Conservation (phyloP, 2,888 invertebrate species). For the Pollenia labialis region DNA sequence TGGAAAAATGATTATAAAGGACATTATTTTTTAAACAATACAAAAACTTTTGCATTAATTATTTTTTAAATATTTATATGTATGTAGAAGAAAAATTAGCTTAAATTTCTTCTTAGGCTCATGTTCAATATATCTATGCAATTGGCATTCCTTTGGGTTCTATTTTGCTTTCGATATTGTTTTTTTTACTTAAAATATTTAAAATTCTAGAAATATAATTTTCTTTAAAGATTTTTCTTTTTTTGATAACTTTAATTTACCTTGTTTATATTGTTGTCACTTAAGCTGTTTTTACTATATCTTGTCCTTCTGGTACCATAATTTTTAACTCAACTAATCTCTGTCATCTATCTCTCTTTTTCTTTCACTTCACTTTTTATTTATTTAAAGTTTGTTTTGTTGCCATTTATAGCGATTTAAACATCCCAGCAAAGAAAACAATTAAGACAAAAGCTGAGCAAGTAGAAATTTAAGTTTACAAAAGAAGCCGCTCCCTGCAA, state of each 20-base stretch:
- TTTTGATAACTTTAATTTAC: constrained; percentile 13
- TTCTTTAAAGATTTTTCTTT: not conserved
- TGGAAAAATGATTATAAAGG: too few relatives aligned
- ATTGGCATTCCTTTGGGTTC: too few relatives aligned
- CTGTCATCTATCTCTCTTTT: constrained; percentile 42
- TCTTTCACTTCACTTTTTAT: constrained; percentile 58
- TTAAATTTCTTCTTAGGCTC: too few relatives aligned
- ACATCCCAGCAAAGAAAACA: constrained; percentile 22
- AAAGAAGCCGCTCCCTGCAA: too few relatives aligned
- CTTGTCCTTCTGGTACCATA: constrained; percentile 65
- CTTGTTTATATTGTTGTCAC: constrained; percentile 42
- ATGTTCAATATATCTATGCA: too few relatives aligned
- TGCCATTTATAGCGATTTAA: not conserved
- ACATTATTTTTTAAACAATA: too few relatives aligned
- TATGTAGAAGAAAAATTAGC: too few relatives aligned
- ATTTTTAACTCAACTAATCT: constrained; percentile 65
- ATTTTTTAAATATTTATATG: too few relatives aligned
- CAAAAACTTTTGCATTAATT: too few relatives aligned
- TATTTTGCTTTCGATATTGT: not conserved
- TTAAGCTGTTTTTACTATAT: constrained; percentile 20
- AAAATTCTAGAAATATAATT: not conserved
- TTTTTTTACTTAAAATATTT: not conserved
- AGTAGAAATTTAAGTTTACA: too few relatives aligned
- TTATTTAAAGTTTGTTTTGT: constrained; percentile 37
- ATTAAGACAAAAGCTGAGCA: too few relatives aligned